These are phyloP conservation scores for Benthosema pterotum DNA, from an alignment of 2,797 vertebrate genomes.

Conservation along the genomic window DNA sequence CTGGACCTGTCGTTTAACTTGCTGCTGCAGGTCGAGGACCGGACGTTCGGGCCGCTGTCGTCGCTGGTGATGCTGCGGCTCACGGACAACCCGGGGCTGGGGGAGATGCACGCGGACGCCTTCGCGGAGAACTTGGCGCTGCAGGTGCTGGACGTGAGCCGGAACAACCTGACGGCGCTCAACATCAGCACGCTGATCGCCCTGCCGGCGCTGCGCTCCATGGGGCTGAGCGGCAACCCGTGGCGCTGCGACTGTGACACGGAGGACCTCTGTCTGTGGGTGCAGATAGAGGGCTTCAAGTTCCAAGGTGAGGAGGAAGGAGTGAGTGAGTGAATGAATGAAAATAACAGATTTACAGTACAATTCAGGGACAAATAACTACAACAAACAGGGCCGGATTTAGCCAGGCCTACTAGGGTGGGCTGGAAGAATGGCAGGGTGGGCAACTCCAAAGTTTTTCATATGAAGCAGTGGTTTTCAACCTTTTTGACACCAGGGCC, in stretches of 20 bases:
- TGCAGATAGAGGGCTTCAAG: slow-evolving; percentile 84
- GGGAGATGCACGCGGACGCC: slow-evolving; percentile 84
- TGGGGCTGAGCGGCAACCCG: slow-evolving; percentile 90
- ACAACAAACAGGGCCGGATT: too few relatives aligned
- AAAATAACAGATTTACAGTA: too few relatives aligned
- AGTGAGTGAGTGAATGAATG: too few relatives aligned
- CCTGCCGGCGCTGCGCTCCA: slow-evolving; percentile 82
- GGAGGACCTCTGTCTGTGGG: slow-evolving; percentile 89
- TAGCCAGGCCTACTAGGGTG: too few relatives aligned
- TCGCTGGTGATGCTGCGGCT: slow-evolving; percentile 91
- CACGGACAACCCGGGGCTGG: slow-evolving; percentile 88
- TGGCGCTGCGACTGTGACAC: slow-evolving; percentile 95
- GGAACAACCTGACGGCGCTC: slow-evolving; percentile 86
- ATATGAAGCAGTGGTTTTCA: too few relatives aligned
- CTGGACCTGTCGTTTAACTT: slow-evolving; percentile 93
- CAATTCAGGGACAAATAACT: too few relatives aligned
- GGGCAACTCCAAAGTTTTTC: too few relatives aligned
- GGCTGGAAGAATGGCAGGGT: too few relatives aligned
- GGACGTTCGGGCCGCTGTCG: slow-evolving; percentile 88
- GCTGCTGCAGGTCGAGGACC: slow-evolving; percentile 85
- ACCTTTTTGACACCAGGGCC: too few relatives aligned
- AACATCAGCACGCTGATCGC: slow-evolving; percentile 84
- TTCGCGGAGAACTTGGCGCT: slow-evolving; percentile 90
- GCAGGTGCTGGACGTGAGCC: slow-evolving; percentile 89
- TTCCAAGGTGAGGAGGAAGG: slow-evolving; percentile 87